A percentile compares a stretch with the other conserved stretches of the same genome.
Evolutionary conservation across 2,797 vertebrate genomes (phyloP).

Genomic region (Arrhamphus sclerolepis): DNA sequence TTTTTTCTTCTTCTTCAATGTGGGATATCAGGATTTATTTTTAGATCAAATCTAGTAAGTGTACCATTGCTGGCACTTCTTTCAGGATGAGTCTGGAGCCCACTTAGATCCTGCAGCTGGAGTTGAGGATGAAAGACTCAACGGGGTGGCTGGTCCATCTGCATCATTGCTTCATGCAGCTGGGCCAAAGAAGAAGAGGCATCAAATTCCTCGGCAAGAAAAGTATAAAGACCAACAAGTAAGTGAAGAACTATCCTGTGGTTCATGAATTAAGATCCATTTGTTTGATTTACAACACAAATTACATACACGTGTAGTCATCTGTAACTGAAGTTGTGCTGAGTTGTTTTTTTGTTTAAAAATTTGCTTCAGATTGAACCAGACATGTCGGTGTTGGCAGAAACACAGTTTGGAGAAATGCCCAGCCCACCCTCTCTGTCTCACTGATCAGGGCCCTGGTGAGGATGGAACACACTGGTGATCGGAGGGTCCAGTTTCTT

Average conservation of each 20-base stretch:
- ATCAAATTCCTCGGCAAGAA: slow-evolving; percentile 76
- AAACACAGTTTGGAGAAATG: slow-evolving; percentile 79
- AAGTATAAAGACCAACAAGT: slow-evolving; percentile 80
- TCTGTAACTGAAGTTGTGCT: neutral
- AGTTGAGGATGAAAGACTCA: slow-evolving; percentile 71
- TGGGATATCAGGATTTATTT: too few species aligned
- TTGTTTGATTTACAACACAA: neutral
- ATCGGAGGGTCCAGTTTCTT: slow-evolving; percentile 8
- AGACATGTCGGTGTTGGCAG: slow-evolving; percentile 72
- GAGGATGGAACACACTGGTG: slow-evolving; percentile 3
- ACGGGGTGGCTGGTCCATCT: slow-evolving; percentile 69
- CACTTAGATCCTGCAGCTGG: slow-evolving; percentile 65
- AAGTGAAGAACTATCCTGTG: neutral
- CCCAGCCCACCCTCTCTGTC: slow-evolving; percentile 80
- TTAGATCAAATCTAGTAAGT: too few species aligned
- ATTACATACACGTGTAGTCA: neutral
- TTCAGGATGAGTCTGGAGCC: slow-evolving; percentile 77
- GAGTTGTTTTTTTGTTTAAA: slow-evolving; percentile 12
- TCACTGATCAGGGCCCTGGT: slow-evolving; percentile 64
- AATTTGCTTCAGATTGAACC: slow-evolving; percentile 69
- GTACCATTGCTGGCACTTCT: neutral
- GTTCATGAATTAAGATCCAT: neutral
- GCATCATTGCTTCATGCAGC: slow-evolving; percentile 57
- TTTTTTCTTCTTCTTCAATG: too few species aligned
- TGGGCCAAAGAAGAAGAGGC: slow-evolving; percentile 79